These are phyloP conservation scores for Nematolebias whitei DNA, from an alignment of 2,113 vertebrate genomes.

Conservation along the genomic window DNA sequence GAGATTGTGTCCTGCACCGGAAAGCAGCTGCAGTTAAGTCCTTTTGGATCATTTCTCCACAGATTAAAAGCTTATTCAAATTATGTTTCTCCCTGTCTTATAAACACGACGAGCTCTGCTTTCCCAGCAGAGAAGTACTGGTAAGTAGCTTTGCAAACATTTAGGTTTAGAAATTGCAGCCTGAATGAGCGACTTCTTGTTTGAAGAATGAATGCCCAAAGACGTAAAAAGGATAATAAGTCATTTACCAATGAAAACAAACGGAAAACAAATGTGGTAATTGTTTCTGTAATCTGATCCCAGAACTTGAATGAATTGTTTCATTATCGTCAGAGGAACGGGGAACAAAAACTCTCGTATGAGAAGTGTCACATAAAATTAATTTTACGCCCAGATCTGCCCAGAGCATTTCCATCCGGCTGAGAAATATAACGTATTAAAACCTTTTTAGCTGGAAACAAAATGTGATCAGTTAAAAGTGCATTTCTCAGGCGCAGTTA, in stretches of 20 bases:
- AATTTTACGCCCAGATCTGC: conserved; percentile 14
- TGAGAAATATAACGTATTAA: conserved; percentile 17
- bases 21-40: conserved; percentile 55
- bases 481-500: conserved; percentile 26
- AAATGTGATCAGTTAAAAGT: conserved; percentile 36
- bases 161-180: conserved; percentile 63
- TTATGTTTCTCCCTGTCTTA: conserved; percentile 63
- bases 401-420: conserved; percentile 7
- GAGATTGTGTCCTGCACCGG: conserved; percentile 65
- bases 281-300: conserved; percentile 63
- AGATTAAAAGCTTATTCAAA: conserved; percentile 81
- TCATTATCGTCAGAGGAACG: conserved; percentile 10
- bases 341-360: not conserved
- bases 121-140: conserved; percentile 63
- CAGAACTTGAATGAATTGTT: conserved; percentile 40
- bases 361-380: conserved; percentile 12
- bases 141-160: conserved; percentile 75
- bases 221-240: conserved; percentile 63
- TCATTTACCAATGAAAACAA: conserved; percentile 50
- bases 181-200: conserved; percentile 57
- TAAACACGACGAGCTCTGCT: conserved; percentile 63
- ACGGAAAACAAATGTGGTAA: conserved; percentile 58
- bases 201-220: conserved; percentile 59
- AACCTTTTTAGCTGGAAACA: conserved; percentile 16
- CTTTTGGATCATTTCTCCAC: conserved; percentile 68